A percentile compares a stretch with the other conserved stretches of the same genome.
phyloP scores from a whole-genome alignment of 2,797 vertebrate species.

The Austrolebias charrua region DNA sequence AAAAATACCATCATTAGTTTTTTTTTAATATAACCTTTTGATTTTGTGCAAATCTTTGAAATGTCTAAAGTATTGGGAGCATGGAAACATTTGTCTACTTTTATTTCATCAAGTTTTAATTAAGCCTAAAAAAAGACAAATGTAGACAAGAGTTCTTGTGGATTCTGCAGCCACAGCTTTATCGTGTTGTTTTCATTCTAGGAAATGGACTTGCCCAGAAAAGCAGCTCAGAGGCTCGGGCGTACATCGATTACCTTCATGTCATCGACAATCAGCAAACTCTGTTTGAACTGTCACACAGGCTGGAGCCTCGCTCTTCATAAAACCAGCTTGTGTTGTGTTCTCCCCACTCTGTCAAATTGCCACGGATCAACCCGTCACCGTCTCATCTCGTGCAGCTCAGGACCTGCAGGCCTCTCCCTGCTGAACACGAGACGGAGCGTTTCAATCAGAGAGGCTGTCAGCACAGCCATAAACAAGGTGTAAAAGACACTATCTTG shows the following conservation, averaged over 20 bases:
- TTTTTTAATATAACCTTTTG: too few species aligned
- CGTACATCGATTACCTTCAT: slow-evolving; percentile 88
- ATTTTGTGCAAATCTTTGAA: neutral
- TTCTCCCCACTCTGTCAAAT: slow-evolving; percentile 20
- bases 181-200: slow-evolving; percentile 46
- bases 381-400: slow-evolving; percentile 39
- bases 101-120: too few species aligned
- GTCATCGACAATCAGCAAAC: slow-evolving; percentile 97
- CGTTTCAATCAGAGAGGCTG: slow-evolving; percentile 38
- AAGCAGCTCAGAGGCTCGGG: slow-evolving; percentile 87
- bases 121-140: neutral
- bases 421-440: slow-evolving; percentile 48
- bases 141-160: neutral
- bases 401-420: slow-evolving; percentile 53
- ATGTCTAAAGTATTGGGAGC: neutral
- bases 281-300: slow-evolving; percentile 94
- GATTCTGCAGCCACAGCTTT: neutral
- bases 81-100: too few species aligned
- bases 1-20: too few species aligned
- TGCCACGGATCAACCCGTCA: slow-evolving; percentile 43
- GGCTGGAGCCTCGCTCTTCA: slow-evolving; percentile 90
- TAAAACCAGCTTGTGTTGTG: neutral
- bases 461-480: slow-evolving; percentile 15
- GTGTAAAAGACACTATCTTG: slow-evolving; percentile 1
- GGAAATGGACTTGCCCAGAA: slow-evolving; percentile 87